Conservation (phyloP, 2,113 vertebrate species). For the Cyanoliseus patagonus region DNA sequence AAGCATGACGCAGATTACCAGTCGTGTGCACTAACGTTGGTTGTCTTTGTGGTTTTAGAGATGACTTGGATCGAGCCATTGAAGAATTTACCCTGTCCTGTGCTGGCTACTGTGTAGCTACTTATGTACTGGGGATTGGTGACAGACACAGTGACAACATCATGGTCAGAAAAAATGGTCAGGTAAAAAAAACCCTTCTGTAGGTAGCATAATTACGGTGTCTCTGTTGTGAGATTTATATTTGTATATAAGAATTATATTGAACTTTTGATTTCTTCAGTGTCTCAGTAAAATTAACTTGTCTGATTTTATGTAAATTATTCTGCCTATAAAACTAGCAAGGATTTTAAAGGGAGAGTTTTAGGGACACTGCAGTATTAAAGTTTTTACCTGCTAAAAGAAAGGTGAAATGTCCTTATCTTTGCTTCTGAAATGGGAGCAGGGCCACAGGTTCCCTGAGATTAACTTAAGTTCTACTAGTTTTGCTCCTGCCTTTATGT, state of each 20-base stretch:
- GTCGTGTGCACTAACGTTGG: background rate
- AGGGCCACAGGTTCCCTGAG: background rate
- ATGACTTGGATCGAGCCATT: conserved; percentile 93
- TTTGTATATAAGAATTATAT: background rate
- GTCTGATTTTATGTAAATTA: background rate
- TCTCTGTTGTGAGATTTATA: background rate
- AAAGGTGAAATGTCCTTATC: background rate
- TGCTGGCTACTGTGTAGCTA: conserved; percentile 99
- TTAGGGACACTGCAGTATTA: background rate
- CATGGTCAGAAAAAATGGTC: conserved; percentile 97
- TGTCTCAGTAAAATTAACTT: background rate
- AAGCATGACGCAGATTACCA: background rate
- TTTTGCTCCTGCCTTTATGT: background rate
- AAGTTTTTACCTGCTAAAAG: background rate
- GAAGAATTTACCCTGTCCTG: conserved; percentile 98
- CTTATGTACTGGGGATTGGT: conserved; percentile 96
- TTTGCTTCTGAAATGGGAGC: background rate
- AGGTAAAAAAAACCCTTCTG: conserved; percentile 76
- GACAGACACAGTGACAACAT: conserved; percentile 99
- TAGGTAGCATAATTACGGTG: background rate
- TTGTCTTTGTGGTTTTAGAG: conserved; percentile 72
- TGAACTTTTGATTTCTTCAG: background rate
- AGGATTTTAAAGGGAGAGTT: background rate
- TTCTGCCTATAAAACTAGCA: background rate
- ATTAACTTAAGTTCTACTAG: background rate